These are phyloP conservation scores for Globodera ellingtonae DNA, from an alignment of 1,140 invertebrate species.

Conservation along the genomic window DNA sequence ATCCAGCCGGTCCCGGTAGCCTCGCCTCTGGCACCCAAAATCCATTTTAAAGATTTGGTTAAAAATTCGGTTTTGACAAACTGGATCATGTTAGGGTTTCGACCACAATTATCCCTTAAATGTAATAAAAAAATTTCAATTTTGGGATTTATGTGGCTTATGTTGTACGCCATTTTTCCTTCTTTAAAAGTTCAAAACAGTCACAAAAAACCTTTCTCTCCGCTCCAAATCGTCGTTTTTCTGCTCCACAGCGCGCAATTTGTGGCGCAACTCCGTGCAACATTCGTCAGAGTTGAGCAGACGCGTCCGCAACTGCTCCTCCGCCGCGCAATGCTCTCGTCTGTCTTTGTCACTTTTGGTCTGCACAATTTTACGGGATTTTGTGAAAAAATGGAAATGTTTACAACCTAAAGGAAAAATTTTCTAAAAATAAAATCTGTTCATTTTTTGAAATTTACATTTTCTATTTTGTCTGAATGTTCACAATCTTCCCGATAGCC, in stretches of 20 bases:
- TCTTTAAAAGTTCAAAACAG: not conserved
- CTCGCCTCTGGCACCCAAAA: too few species aligned
- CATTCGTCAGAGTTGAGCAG: slow-evolving; percentile 10
- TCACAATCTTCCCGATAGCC: too few species aligned
- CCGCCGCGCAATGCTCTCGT: slow-evolving; percentile 10
- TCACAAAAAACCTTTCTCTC: slow-evolving; percentile 30
- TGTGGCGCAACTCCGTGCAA: slow-evolving; percentile 24
- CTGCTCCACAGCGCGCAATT: slow-evolving; percentile 34
- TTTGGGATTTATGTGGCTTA: too few species aligned
- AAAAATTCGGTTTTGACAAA: too few species aligned
- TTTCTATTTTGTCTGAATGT: too few species aligned
- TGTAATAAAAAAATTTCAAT: too few species aligned
- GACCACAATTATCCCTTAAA: too few species aligned
- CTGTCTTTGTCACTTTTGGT: slow-evolving; percentile 24
- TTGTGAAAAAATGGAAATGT: not conserved
- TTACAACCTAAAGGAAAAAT: slow-evolving; percentile 5
- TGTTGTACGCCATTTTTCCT: too few species aligned
- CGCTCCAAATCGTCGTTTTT: slow-evolving; percentile 34
- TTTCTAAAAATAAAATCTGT: slow-evolving; percentile 5
- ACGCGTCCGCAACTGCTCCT: slow-evolving; percentile 18
- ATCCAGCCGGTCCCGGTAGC: too few species aligned
- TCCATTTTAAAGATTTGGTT: too few species aligned
- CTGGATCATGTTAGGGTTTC: too few species aligned
- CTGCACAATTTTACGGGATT: not conserved
- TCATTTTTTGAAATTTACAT: too few species aligned